phyloP scores from a whole-genome alignment of 2,797 vertebrate species.

The Enteromius paludinosus region DNA sequence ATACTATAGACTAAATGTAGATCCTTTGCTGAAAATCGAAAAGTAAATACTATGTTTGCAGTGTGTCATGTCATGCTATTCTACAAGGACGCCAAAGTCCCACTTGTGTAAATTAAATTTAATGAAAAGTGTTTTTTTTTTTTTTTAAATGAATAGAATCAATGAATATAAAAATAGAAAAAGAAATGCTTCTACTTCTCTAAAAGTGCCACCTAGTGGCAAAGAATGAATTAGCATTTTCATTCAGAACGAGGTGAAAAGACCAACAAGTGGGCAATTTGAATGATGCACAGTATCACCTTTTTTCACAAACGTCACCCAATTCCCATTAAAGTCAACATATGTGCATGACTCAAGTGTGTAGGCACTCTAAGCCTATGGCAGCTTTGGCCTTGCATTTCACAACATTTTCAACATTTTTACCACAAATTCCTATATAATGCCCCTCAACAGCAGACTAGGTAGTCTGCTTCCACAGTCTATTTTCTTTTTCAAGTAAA shows the following conservation, averaged over 20 bases:
- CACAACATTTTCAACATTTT: background rate
- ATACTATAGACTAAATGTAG: background rate
- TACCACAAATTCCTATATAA: too few species aligned
- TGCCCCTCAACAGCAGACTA: background rate
- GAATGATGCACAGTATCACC: background rate
- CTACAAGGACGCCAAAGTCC: background rate
- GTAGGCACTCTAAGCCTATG: background rate
- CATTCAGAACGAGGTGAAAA: too few species aligned
- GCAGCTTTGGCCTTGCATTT: background rate
- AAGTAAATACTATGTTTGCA: background rate
- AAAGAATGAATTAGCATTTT: too few species aligned
- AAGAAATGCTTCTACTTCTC: too few species aligned
- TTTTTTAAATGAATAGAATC: too few species aligned
- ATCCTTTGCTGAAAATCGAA: background rate
- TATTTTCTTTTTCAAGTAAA: background rate
- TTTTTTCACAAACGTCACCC: background rate
- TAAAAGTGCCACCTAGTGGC: too few species aligned
- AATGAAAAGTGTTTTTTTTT: background rate
- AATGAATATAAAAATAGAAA: too few species aligned
- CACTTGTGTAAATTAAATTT: background rate
- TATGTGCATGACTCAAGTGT: slow-evolving; percentile 1
- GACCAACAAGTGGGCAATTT: too few species aligned
- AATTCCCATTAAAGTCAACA: background rate
- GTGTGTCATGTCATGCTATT: background rate
- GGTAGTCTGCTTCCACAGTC: background rate